These are phyloP conservation scores for Cirrhinus mrigala DNA, from an alignment of 2,797 vertebrate species.

Conservation along the genomic window DNA sequence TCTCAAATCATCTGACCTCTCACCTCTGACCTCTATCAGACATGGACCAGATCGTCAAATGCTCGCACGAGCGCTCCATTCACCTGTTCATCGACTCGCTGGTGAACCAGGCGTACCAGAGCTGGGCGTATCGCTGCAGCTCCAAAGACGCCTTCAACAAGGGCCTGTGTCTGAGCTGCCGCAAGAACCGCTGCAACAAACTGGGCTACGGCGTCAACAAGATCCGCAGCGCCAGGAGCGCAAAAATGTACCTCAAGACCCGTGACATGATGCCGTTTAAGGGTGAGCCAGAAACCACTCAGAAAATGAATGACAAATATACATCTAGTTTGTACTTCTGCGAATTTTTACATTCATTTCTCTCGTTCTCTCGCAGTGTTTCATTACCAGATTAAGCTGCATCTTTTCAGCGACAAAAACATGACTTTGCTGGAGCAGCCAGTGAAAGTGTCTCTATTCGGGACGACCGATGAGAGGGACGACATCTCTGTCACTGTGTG, in stretches of 20 bases:
- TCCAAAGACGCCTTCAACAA: slow-evolving; percentile 86
- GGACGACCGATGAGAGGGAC: slow-evolving; percentile 80
- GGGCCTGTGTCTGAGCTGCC: slow-evolving; percentile 87
- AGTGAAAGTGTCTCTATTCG: slow-evolving; percentile 82
- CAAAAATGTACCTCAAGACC: slow-evolving; percentile 88
- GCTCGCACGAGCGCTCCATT: slow-evolving; percentile 88
- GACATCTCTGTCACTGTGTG: slow-evolving; percentile 81
- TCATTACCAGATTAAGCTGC: slow-evolving; percentile 89
- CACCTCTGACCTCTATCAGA: slow-evolving; percentile 69
- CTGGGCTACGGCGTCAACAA: slow-evolving; percentile 86
- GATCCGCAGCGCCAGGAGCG: slow-evolving; percentile 80
- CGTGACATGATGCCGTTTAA: slow-evolving; percentile 86
- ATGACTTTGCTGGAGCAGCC: slow-evolving; percentile 74
- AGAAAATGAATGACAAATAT: background rate
- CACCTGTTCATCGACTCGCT: slow-evolving; percentile 91
- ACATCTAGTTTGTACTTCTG: background rate
- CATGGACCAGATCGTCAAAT: slow-evolving; percentile 86
- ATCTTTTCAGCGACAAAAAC: slow-evolving; percentile 80
- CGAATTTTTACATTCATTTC: background rate
- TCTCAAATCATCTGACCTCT: background rate
- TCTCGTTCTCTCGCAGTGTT: slow-evolving; percentile 76
- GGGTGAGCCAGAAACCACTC: slow-evolving; percentile 70
- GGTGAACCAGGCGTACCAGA: slow-evolving; percentile 81
- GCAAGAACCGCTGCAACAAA: slow-evolving; percentile 91
- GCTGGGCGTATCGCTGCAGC: slow-evolving; percentile 85